phyloP scores from a whole-genome alignment of 2,797 vertebrate species.

The Eleutherodactylus coqui region DNA sequence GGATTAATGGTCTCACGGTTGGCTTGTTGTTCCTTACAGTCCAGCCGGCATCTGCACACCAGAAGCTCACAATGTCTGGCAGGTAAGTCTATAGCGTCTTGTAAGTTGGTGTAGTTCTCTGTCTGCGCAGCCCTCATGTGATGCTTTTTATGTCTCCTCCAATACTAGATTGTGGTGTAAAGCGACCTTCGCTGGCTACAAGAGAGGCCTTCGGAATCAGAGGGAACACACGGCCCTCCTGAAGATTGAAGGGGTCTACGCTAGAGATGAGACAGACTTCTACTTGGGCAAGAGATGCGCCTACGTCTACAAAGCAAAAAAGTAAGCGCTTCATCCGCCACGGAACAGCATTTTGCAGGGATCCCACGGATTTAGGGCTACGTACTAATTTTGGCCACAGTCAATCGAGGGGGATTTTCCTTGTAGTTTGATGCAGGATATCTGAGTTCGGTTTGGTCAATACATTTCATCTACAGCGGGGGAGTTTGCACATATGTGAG shows the following conservation, averaged over 20 bases:
- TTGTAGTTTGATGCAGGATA: too few relatives aligned
- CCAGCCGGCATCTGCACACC: slow-evolving; percentile 77
- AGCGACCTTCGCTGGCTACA: slow-evolving; percentile 95
- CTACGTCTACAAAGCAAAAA: slow-evolving; percentile 99
- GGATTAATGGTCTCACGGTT: not conserved
- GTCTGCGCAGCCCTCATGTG: not conserved
- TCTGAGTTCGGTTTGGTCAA: too few relatives aligned
- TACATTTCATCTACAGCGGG: too few relatives aligned
- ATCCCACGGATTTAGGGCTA: too few relatives aligned
- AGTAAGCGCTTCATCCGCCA: slow-evolving; percentile 78
- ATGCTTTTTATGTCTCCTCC: not conserved
- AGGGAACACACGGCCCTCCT: slow-evolving; percentile 94
- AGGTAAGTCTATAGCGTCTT: slow-evolving; percentile 77
- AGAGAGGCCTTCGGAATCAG: slow-evolving; percentile 95
- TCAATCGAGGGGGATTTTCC: too few relatives aligned
- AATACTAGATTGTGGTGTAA: slow-evolving; percentile 94
- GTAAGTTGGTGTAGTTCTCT: not conserved
- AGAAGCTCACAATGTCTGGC: slow-evolving; percentile 83
- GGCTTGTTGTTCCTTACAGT: slow-evolving; percentile 69
- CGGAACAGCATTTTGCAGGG: too few relatives aligned
- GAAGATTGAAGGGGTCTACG: slow-evolving; percentile 95
- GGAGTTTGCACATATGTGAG: too few relatives aligned
- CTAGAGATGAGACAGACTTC: slow-evolving; percentile 90
- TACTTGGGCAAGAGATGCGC: slow-evolving; percentile 96
- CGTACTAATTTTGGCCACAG: too few relatives aligned